Base-by-base conservation (phyloP, 2,113 vertebrate species). In the Halcyon senegalensis region DNA sequence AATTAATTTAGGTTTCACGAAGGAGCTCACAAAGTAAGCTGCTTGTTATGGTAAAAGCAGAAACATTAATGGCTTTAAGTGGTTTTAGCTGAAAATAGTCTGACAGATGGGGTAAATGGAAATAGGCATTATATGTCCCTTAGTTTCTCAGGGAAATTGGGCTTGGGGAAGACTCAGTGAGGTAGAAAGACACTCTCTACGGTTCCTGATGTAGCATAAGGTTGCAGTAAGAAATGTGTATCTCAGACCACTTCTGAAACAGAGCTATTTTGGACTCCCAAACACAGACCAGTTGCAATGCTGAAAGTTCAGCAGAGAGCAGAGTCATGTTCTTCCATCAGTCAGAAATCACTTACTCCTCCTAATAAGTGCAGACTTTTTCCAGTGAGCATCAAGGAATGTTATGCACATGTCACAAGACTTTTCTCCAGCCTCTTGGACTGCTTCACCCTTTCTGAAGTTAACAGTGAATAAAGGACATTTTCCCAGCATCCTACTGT, bases 291-390 rank as follows among this genome's bases (percentile, higher is more conserved):
- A 55, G 28, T 55, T 83, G 75, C 67, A 55, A 46, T 39, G 63
- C 44, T 63, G 31, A 93, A 91, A 91, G 95, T 90, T 94, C 92
- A 94, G 43, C 56, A 75, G 55, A 94, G 89, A 95, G 84, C 84
- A 96, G 56, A 95, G 77, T 94, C 91, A 79, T 95, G 94, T 94
- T 92, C 96, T 89, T 89, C 83, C 62, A 89, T 94, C 86, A 95
- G 73, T 93, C 92, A 96, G 92, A 73, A 96, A 48, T 92, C 66
- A 60, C 80, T 58, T 84, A 68, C 69, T 93, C 73, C 76, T 94
- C 91, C 88, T 84, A 81, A 17, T 70, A 91, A 87, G 66, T 3
- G 13, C 51, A 84, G 60, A 89, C 30, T 92, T 88, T 91, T 89
- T 87, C 92, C 84, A 94, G 59, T 2, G 8, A 81, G 83, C 58